Conservation (phyloP, 2,888 invertebrate species). For the Agelastica alni region DNA sequence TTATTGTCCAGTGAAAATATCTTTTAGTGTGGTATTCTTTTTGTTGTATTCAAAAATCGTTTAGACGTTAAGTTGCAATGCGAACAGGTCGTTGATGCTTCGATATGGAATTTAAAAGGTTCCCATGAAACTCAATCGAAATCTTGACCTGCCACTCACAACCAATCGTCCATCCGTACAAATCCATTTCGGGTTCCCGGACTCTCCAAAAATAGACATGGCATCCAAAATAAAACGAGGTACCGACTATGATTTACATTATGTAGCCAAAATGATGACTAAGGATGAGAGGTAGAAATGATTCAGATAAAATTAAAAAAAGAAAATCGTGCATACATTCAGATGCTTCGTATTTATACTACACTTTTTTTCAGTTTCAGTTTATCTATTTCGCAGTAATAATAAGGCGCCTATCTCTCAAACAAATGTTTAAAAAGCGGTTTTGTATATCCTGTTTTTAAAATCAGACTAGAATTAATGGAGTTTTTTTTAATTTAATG, state of each 20-base stretch:
- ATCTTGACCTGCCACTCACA: slow-evolving; percentile 13
- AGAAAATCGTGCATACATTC: too few species aligned
- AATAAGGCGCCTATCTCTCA: too few species aligned
- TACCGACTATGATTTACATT: slow-evolving; percentile 8
- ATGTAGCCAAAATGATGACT: slow-evolving; percentile 12
- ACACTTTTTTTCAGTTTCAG: too few species aligned
- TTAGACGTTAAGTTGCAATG: not conserved
- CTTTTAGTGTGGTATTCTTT: too few species aligned
- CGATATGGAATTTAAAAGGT: slow-evolving; percentile 5
- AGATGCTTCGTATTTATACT: too few species aligned
- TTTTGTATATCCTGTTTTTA: too few species aligned
- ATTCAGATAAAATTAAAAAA: slow-evolving; percentile 2
- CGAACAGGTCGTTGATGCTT: slow-evolving; percentile 6
- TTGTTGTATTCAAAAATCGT: too few species aligned
- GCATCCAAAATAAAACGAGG: slow-evolving; percentile 12
- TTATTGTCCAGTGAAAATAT: too few species aligned
- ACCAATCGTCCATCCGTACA: not conserved
- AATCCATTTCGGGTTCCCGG: not conserved
- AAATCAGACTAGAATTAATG: too few species aligned
- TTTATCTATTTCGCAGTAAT: too few species aligned
- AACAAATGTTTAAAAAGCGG: too few species aligned
- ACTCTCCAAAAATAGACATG: slow-evolving; percentile 17
- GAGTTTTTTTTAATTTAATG: too few species aligned
- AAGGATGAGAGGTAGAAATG: slow-evolving; percentile 8
- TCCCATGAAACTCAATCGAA: slow-evolving; percentile 12